Conservation (phyloP, 2,888 invertebrate genomes). For the Sclerodermus sp. region DNA sequence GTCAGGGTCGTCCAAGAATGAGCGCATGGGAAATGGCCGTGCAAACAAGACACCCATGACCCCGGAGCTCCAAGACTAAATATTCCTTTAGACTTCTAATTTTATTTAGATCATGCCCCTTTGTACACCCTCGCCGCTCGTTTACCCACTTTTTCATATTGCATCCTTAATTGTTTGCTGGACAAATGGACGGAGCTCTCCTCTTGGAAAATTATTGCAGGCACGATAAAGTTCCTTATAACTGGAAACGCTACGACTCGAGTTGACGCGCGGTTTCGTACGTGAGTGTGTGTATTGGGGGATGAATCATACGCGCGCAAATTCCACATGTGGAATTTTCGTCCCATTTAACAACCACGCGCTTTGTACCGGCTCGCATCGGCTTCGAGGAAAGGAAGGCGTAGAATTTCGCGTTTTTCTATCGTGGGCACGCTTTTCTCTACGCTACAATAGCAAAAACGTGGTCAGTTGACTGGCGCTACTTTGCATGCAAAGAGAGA, state of each 20-base stretch:
- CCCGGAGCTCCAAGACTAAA: constrained; percentile 15
- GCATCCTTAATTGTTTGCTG: not conserved
- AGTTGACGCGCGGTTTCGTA: too few relatives aligned
- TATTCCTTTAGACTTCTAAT: constrained; percentile 16
- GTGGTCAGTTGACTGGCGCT: constrained; percentile 35
- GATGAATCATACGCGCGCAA: too few relatives aligned
- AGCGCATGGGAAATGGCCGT: constrained; percentile 50
- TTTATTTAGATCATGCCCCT: constrained; percentile 12
- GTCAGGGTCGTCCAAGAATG: constrained; percentile 39
- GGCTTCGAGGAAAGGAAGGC: constrained; percentile 22
- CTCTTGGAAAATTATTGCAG: too few relatives aligned
- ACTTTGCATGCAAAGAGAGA: constrained; percentile 39
- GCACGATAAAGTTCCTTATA: too few relatives aligned
- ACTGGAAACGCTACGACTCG: too few relatives aligned
- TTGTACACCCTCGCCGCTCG: not conserved
- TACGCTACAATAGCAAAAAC: constrained; percentile 4
- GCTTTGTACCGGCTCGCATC: constrained; percentile 36
- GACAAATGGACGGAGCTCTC: not conserved
- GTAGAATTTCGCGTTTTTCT: constrained; percentile 13
- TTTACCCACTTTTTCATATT: not conserved
- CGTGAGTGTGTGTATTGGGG: too few relatives aligned
- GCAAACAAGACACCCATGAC: constrained; percentile 50
- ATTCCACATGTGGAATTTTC: too few relatives aligned
- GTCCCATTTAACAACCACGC: too few relatives aligned
- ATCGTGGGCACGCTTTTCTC: constrained; percentile 20